Base-by-base conservation (phyloP, 2,797 vertebrate species). In the Onychomys arenicola region DNA sequence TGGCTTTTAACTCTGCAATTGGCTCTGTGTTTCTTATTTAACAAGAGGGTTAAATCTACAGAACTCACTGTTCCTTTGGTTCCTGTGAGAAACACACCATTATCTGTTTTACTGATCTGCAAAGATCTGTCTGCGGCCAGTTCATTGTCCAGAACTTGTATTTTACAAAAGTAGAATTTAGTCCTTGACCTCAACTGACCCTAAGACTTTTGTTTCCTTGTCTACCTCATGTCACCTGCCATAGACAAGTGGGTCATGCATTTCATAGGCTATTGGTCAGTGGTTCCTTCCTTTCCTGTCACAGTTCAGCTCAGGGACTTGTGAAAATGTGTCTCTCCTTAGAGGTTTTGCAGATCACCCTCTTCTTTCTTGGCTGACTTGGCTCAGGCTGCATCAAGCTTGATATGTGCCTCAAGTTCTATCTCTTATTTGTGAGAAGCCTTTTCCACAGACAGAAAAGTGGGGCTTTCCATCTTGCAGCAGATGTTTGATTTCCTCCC, bases 371-470 rank as follows among this genome's bases (percentile, higher is more conserved):
- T 63, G 37, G 11, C 34, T 94, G 59, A 27, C 25, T 49, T 16
- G 67, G 29, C 25, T 95, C 76, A 11, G 78, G 37, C n/a, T 88
- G 94, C 10, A 43, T 94, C 43, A 34, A 46, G 23, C 67, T 86
- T 80, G 40, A 95, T 89, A 90, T 73, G 17, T n/a, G 86, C 89
- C 94, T 95, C 63, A 86, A 34, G 32, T 89, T 94, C 96, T 75
- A 96, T 90, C 61, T 97, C 77, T 89, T 97, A 27, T 94, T 98
- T 94, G 86, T 93, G 87, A 96, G 25, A 40, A 71, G 32, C 32
- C 37, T n/a, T 93, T 97, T 94, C 97, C 80, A 94, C 34, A 96
- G 96, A 71, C 85, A 89, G 73, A 89, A 89, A 96, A 93, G 46
- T 16, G 3, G 27, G 63, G 34, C 90, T 69, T 94, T 86, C 43